These are phyloP conservation scores for Gryllus longicercus DNA, from an alignment of 2,888 invertebrate species.

Conservation along the genomic window DNA sequence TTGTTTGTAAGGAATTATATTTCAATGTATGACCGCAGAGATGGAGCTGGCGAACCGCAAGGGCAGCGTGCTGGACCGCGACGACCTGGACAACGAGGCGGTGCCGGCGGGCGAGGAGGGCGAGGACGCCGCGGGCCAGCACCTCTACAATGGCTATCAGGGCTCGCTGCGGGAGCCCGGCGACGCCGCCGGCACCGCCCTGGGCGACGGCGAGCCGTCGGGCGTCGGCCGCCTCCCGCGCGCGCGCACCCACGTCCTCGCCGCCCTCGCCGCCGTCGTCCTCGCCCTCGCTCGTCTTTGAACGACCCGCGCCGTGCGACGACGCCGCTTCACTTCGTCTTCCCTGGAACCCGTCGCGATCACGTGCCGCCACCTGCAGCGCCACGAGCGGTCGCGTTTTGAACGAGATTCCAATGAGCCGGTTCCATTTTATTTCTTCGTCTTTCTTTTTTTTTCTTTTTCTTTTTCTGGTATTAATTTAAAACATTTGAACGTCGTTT, in stretches of 20 bases:
- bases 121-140: slow-evolving; percentile 34
- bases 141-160: slow-evolving; percentile 39
- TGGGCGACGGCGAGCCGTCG: slow-evolving; percentile 22
- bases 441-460: too few relatives aligned
- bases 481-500: too few relatives aligned
- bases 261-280: not conserved
- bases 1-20: too few relatives aligned
- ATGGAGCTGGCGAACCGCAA: slow-evolving; percentile 39
- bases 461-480: too few relatives aligned
- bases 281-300: not conserved
- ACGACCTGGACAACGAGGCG: slow-evolving; percentile 36
- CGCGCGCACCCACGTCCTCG: slow-evolving; percentile 27
- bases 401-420: too few relatives aligned
- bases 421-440: too few relatives aligned
- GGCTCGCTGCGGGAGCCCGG: slow-evolving; percentile 40
- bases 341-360: too few relatives aligned
- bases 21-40: slow-evolving; percentile 34
- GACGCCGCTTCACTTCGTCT: too few relatives aligned
- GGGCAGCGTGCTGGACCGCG: slow-evolving; percentile 36
- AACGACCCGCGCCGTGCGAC: not conserved
- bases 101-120: slow-evolving; percentile 31
- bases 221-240: not conserved
- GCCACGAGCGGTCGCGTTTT: too few relatives aligned
- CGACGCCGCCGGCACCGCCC: slow-evolving; percentile 25
- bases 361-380: too few relatives aligned